Base-by-base conservation (phyloP, 2,113 vertebrate genomes). In the human (Homo sapiens) region DNA sequence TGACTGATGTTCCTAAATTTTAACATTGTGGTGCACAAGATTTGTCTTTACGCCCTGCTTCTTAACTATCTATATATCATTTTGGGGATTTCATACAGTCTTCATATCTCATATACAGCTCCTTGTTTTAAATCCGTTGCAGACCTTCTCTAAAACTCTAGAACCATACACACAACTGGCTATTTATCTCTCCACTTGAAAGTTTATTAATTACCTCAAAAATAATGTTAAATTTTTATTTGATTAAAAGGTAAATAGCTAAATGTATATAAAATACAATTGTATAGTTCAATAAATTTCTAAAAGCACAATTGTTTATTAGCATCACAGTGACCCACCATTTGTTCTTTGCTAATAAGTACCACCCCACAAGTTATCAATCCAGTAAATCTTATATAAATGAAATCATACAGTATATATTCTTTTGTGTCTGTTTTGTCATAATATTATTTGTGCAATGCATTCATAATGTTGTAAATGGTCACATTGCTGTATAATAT, bases 131-230 rank as follows among this genome's bases (percentile, higher is more conserved):
- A 22, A 79, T 40, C 14, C 3, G 83, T 6, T 1, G 25, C 22
- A 84, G 17, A 40, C 1, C 6, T 40, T 90, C 40, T 20, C 35
- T 90, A 52, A 68, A 66, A 45, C 6, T 78, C 35, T 78, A 79
- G 20, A 8, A 0, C 11, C 2, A 32, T 17, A 9, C 1, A 38
- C 0, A 1, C 14, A 75, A 57, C 1, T 43, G 14, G 0, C 16
- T 50, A 20, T 6, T 88, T 7, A 70, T 57, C 30, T 40, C 6
- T 80, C 8, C 4, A 50, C 72, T 48, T 59, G 12, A 52, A 80
- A 75, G 5, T 57, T 23, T 59, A 88, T 6, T 30, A 4, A 3
- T 6, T 16, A 52, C 4, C 35, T 88, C 48, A 89, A n/a, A 88
- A 17, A 6, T 43, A 20, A n/a, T 57, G 40, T 73, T 66, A 23